Percentiles rank a stretch among this genome's conserved stretches.
These are phyloP conservation scores for Atethmia centrago DNA, from an alignment of 2,888 invertebrate species.

Conservation along the genomic window DNA sequence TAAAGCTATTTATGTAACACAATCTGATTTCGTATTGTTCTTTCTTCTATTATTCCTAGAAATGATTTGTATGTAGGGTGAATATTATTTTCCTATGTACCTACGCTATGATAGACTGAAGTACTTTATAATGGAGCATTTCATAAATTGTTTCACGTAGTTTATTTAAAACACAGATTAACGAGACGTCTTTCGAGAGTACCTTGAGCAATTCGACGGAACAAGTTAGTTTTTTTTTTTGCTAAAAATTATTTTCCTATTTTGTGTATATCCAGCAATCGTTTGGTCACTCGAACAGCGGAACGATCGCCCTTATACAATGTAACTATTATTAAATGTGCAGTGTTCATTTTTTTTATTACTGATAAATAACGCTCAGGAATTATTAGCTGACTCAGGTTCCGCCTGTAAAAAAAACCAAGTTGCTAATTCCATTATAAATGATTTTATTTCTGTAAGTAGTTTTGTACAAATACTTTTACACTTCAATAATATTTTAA, in stretches of 20 bases:
- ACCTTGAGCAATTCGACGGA: too few species aligned
- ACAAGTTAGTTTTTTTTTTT: background rate
- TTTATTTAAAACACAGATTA: background rate
- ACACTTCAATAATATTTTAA: too few species aligned
- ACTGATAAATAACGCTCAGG: background rate
- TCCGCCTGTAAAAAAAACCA: background rate
- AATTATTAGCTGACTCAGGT: background rate
- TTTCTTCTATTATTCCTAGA: constrained; percentile 32
- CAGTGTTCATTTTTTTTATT: background rate
- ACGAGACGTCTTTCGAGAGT: background rate
- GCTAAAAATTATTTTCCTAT: background rate
- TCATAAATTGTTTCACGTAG: background rate
- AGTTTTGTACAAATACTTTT: too few species aligned
- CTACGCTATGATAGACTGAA: background rate
- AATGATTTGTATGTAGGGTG: constrained; percentile 24
- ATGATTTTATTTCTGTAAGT: too few species aligned
- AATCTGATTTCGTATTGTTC: constrained; percentile 30
- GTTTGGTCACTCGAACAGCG: background rate
- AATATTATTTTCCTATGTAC: constrained; percentile 18
- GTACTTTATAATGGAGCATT: background rate
- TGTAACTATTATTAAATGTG: background rate
- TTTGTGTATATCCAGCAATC: background rate
- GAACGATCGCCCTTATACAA: background rate
- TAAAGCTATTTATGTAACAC: constrained; percentile 27
- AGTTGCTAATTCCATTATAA: background rate